phyloP scores from a whole-genome alignment of 2,113 vertebrate genomes.

The Thunnus maccoyii region DNA sequence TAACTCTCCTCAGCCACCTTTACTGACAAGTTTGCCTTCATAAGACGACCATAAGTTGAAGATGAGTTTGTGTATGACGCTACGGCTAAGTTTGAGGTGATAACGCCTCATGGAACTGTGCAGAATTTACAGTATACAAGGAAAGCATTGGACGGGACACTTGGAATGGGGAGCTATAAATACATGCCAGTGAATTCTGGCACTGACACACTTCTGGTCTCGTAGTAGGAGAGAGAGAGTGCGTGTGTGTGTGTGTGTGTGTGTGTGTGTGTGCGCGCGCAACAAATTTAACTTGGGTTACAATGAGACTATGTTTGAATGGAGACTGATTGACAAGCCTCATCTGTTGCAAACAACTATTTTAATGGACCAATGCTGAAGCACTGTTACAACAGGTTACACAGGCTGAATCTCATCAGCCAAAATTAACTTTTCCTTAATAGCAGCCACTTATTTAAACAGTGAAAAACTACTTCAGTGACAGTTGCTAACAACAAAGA shows the following conservation, averaged over 20 bases:
- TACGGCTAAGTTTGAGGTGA: slow-evolving; percentile 44
- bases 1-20: slow-evolving; percentile 59
- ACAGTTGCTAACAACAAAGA: background rate
- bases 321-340: slow-evolving; percentile 57
- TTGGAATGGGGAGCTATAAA: slow-evolving; percentile 68
- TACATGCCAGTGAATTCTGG: slow-evolving; percentile 61
- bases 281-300: slow-evolving; percentile 67
- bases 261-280: background rate
- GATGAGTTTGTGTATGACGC: slow-evolving; percentile 18
- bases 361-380: slow-evolving; percentile 61
- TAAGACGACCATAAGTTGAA: background rate
- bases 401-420: background rate
- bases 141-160: slow-evolving; percentile 21
- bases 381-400: background rate
- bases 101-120: slow-evolving; percentile 19
- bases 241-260: background rate
- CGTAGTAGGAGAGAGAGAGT: slow-evolving; percentile 19
- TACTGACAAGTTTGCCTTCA: slow-evolving; percentile 41
- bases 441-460: background rate
- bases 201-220: slow-evolving; percentile 29
- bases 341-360: slow-evolving; percentile 63
- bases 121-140: background rate
- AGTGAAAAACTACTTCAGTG: background rate
- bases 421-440: background rate
- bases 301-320: slow-evolving; percentile 50